phyloP scores from a whole-genome alignment of 2,888 invertebrate genomes.

The Aquatica leii region DNA sequence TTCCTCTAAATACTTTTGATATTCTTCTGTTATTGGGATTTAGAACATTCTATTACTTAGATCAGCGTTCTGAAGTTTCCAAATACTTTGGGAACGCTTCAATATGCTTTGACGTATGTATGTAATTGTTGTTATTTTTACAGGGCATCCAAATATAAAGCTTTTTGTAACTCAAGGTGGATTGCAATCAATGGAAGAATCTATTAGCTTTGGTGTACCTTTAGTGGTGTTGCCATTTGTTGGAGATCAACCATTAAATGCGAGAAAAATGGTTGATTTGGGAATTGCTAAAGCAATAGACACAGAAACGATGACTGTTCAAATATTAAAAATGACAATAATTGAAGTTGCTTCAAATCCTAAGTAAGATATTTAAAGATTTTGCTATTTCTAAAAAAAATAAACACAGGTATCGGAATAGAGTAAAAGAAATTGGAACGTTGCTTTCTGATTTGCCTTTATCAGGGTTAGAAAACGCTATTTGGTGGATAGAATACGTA shows the following conservation, averaged over 20 bases:
- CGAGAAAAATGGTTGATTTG: constrained; percentile 40
- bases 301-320: constrained; percentile 44
- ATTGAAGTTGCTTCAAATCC: constrained; percentile 30
- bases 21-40: too few species aligned
- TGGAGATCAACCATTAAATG: constrained; percentile 50
- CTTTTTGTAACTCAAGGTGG: constrained; percentile 46
- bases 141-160: constrained; percentile 51
- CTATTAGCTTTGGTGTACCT: constrained; percentile 48
- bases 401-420: constrained; percentile 19
- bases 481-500: constrained; percentile 19
- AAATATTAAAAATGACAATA: constrained; percentile 22
- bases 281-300: constrained; percentile 46
- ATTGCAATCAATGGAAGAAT: constrained; percentile 44
- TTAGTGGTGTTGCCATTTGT: constrained; percentile 51
- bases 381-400: not conserved
- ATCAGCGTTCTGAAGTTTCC: too few species aligned
- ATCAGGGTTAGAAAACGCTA: constrained; percentile 8
- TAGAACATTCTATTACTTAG: too few species aligned
- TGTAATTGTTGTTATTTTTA: constrained; percentile 8
- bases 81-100: too few species aligned
- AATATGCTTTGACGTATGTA: not conserved
- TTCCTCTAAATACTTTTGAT: too few species aligned
- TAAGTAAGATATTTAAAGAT: constrained; percentile 20
- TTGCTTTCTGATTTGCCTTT: constrained; percentile 2
- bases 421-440: constrained; percentile 1